A percentile compares a stretch with the other conserved stretches of the same genome.
phyloP scores from a whole-genome alignment of 2,113 vertebrate genomes.

The Paradoxurus hermaphroditus region DNA sequence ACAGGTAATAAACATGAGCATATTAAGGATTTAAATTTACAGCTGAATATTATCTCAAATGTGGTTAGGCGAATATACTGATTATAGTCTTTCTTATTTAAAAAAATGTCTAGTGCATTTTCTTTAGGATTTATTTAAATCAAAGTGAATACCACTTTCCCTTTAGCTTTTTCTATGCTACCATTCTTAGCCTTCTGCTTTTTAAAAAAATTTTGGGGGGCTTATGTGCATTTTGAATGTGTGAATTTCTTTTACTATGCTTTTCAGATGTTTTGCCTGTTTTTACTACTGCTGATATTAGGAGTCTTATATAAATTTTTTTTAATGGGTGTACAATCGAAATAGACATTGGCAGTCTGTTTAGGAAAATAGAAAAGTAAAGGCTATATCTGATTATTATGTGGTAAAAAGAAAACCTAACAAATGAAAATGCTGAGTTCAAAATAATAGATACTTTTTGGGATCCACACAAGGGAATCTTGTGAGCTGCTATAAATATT shows the following conservation, averaged over 20 bases:
- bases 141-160: slow-evolving; percentile 29
- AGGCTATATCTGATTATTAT: neutral
- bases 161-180: neutral
- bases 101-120: neutral
- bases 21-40: slow-evolving; percentile 4
- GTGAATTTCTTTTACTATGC: neutral
- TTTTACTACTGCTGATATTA: neutral
- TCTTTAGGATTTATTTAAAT: slow-evolving; percentile 28
- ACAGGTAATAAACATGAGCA: neutral
- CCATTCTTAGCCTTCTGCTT: neutral
- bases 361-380: slow-evolving; percentile 21
- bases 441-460: neutral
- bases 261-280: neutral
- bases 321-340: neutral
- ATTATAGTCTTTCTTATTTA: slow-evolving; percentile 13
- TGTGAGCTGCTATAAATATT: neutral
- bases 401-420: slow-evolving; percentile 8
- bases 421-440: neutral
- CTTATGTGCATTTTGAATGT: neutral
- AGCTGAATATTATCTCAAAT: slow-evolving; percentile 8
- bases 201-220: neutral
- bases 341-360: neutral
- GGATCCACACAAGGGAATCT: neutral
- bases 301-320: neutral
- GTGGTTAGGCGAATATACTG: neutral